These are phyloP conservation scores for Drosophila mayri DNA, from an alignment of 1,140 invertebrate species.

Conservation along the genomic window DNA sequence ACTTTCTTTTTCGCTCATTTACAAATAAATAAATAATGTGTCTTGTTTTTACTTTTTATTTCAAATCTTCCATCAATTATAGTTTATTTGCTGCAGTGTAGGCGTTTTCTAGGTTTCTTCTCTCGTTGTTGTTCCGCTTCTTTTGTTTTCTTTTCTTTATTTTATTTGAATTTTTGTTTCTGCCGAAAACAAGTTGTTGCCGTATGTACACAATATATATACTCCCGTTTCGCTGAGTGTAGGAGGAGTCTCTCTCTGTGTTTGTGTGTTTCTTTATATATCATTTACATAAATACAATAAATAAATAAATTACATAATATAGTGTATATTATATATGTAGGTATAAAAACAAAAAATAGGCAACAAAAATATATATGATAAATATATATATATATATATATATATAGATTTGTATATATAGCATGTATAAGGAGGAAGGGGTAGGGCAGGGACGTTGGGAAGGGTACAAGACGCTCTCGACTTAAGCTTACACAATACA, in stretches of 20 bases:
- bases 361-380: slow-evolving; percentile 65
- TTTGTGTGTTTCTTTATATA: slow-evolving; percentile 34
- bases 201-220: slow-evolving; percentile 63
- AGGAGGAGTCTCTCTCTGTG: slow-evolving; percentile 13
- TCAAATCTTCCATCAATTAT: slow-evolving; percentile 21
- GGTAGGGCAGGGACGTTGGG: background rate
- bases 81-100: slow-evolving; percentile 39
- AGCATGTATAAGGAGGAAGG: slow-evolving; percentile 14
- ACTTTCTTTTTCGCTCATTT: slow-evolving; percentile 41
- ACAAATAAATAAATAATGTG: slow-evolving; percentile 76
- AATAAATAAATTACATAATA: slow-evolving; percentile 75
- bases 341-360: slow-evolving; percentile 71
- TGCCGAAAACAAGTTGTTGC: slow-evolving; percentile 39
- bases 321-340: slow-evolving; percentile 41
- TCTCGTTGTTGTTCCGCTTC: slow-evolving; percentile 19
- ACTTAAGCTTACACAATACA: slow-evolving; percentile 35
- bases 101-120: slow-evolving; percentile 24
- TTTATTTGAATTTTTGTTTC: background rate
- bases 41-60: slow-evolving; percentile 53
- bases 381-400: slow-evolving; percentile 29
- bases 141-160: background rate
- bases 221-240: slow-evolving; percentile 41
- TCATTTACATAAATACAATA: slow-evolving; percentile 81
- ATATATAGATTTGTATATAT: slow-evolving; percentile 34
- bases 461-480: slow-evolving; percentile 10